Evolutionary conservation across 2,797 vertebrate genomes (phyloP), one percentile per base, ranked within the genome.

Genomic region (Sandelia bainsii): DNA sequence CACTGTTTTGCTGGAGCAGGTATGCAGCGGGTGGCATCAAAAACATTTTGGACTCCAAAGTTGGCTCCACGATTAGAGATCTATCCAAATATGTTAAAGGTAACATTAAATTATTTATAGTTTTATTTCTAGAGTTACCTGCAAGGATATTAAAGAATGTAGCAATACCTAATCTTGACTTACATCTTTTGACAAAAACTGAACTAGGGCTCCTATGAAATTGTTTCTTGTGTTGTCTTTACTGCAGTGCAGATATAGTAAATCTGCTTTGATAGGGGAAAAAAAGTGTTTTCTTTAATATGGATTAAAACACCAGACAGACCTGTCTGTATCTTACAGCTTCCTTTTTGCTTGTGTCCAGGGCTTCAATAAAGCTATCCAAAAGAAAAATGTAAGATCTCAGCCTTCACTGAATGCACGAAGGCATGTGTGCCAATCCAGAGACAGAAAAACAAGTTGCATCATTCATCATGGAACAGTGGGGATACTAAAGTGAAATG

Each of bases 361-460:
- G 62, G 66, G 77, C 69, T 81, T 82, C 82, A 89, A 90, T 93
- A 93, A 90, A 92, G 39, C 84, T 85, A 75, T 87, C 90, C 88
- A 29, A 19, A 60, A 82, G 64, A 73, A 79, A 89, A 84, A 91
- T 77, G 53, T 68, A 90, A 86, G 64, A 72, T 82, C 50, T 86
- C 16, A 1, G 67, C 67, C 64, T 77, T 85, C 80, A 82, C 56
- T 79, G 62, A 70, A 61, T 57, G 69, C 59, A 76, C 68, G 59
- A 45, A 84, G 46, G 49, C 56, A 62, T 44, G 10, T 50, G 40
- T 61, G 54, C 59, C 57, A 66, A 72, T 80, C 62, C 51, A 17
- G 25, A 63, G 54, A 73, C 10, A 49, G 54, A 59, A 51, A 82
- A 62, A 62, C 49, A 59, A 75, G 46, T 52, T 69, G 52, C 69